Evolutionary conservation across 2,888 invertebrate species (phyloP).

Genomic region (Thymelicus sylvestris): DNA sequence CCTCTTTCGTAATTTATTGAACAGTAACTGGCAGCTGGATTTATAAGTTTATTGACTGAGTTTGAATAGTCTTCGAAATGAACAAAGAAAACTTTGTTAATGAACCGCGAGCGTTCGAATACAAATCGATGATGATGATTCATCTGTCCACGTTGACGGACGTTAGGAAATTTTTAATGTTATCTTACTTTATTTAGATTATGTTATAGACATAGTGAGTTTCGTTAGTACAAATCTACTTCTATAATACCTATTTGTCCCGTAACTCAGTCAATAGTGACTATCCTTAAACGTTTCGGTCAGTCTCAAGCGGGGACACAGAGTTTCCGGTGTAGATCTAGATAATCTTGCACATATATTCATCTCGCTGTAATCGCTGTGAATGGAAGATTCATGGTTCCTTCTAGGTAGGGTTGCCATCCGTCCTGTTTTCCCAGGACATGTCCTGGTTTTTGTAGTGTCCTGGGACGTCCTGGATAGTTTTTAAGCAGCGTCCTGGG

Average conservation of each 20-base stretch:
- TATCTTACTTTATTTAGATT: slow-evolving; percentile 20
- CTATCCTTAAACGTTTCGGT: background rate
- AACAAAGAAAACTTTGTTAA: slow-evolving; percentile 49
- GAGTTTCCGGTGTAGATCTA: slow-evolving; percentile 52
- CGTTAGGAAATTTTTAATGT: background rate
- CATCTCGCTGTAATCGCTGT: slow-evolving; percentile 72
- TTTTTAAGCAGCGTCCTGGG: too few relatives aligned
- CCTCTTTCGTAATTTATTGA: slow-evolving; percentile 62
- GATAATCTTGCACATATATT: slow-evolving; percentile 68
- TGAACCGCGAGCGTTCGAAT: slow-evolving; percentile 20
- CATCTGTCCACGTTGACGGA: slow-evolving; percentile 6
- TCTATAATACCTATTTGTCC: too few relatives aligned
- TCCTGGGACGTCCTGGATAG: too few relatives aligned
- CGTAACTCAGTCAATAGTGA: too few relatives aligned
- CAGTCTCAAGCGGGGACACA: slow-evolving; percentile 15
- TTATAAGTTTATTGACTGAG: slow-evolving; percentile 61
- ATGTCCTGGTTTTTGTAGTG: too few relatives aligned
- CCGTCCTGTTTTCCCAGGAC: too few relatives aligned
- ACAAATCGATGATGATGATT: slow-evolving; percentile 24
- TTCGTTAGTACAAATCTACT: background rate
- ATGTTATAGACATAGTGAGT: background rate
- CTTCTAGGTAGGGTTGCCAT: slow-evolving; percentile 70
- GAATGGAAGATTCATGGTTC: slow-evolving; percentile 69
- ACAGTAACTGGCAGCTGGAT: slow-evolving; percentile 56
- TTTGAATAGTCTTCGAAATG: slow-evolving; percentile 54